Percentiles rank a stretch among this genome's conserved stretches.
These are phyloP conservation scores for Patella vulgata DNA, from an alignment of 1,140 invertebrate genomes.

Conservation along the genomic window DNA sequence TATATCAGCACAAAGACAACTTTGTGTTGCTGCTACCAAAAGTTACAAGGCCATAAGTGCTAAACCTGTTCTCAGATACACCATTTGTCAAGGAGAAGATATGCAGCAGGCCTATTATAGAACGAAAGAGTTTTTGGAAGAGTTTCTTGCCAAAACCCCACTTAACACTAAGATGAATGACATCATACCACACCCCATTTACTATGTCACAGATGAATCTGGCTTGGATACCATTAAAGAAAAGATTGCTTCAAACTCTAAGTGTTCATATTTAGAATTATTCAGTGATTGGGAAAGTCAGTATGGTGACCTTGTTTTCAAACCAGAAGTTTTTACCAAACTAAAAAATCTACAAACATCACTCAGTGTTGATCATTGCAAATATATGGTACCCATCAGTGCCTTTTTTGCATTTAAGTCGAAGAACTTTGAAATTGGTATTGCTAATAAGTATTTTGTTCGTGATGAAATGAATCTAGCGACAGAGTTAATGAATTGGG, in stretches of 20 bases:
- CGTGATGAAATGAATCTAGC: conserved; percentile 32
- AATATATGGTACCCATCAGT: conserved; percentile 29
- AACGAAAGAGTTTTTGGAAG: too few relatives aligned
- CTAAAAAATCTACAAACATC: conserved; percentile 12
- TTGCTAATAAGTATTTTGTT: conserved; percentile 31
- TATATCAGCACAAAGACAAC: conserved; percentile 30
- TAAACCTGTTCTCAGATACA: conserved; percentile 25
- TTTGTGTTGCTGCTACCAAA: conserved; percentile 23
- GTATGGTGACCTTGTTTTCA: conserved; percentile 27
- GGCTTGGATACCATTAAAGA: background rate
- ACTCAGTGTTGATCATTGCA: conserved; percentile 16
- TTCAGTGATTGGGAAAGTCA: conserved; percentile 28
- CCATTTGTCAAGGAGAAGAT: conserved; percentile 26
- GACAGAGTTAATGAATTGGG: conserved; percentile 32
- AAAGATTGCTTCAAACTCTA: conserved; percentile 1
- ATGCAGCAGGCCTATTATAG: conserved; percentile 15
- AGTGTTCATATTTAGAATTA: conserved; percentile 29
- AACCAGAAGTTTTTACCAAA: conserved; percentile 7
- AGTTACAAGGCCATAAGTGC: background rate
- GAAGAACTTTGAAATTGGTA: conserved; percentile 27
- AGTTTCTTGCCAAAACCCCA: too few relatives aligned
- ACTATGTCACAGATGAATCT: too few relatives aligned
- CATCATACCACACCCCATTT: too few relatives aligned
- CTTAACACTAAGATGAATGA: too few relatives aligned
- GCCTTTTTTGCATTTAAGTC: conserved; percentile 40